Evolutionary conservation across 2,113 vertebrate genomes (phyloP), one percentile per base, ranked within the genome.

Genomic region (Micronisus gabar): DNA sequence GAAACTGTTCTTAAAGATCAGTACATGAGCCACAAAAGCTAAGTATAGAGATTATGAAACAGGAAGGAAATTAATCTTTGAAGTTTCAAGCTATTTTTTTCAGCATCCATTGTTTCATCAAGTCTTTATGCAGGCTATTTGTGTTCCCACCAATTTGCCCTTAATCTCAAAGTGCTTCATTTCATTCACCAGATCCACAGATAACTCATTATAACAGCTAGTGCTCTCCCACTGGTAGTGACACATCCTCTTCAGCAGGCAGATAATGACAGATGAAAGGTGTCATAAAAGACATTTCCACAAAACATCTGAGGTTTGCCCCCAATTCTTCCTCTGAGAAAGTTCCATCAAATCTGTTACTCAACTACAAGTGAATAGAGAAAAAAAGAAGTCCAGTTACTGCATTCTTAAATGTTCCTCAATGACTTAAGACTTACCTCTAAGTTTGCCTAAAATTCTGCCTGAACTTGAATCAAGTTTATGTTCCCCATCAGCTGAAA

Each of bases 361-460:
- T 86, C 29, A 84, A 30, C 32, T 83, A 58, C 48, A 93, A 83
- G 10, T 66, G 29, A 66, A 73, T 61, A 90, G 36, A 81, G 45
- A 71, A 92, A 81, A 74, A 74, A 88, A 87, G 52, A 53, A 53
- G 26, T 59, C 26, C 59, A 91, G 66, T 74, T 68, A 79, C 22
- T 67, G 56, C 4, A 3, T 91, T 97, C 82, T 88, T 81, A 74
- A 93, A 95, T 94, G 59, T 82, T 71, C 84, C 88, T 22, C 50
- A 45, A 71, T 96, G 88, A 87, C 15, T 79, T 56, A 70, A 70
- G 30, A 90, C 97, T 95, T 97, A 99, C 99, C 99, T 98, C 98
- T 98, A 86, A 99, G 98, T 98, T 98, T 99, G 96, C 99, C 99
- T 96, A 99, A 96, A 73, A 99, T 98, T 97, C 99, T 99, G 96